Conservation (phyloP, 2,113 vertebrate genomes). For the Piprites chloris region DNA sequence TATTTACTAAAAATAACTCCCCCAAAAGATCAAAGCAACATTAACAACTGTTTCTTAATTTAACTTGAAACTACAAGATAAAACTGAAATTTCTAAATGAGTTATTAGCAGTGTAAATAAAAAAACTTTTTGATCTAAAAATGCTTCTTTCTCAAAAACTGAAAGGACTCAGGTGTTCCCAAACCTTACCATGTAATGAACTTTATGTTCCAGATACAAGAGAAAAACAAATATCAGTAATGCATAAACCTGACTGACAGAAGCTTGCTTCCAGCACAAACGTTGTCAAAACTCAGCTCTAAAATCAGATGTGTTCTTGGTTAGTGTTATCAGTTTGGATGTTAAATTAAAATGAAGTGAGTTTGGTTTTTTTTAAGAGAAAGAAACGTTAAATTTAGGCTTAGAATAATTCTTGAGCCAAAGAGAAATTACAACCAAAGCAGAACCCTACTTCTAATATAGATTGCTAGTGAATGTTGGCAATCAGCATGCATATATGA, state of each 20-base stretch:
- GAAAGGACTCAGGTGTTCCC: not conserved
- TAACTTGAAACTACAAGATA: not conserved
- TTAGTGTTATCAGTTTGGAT: not conserved
- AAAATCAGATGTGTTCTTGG: not conserved
- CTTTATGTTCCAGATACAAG: not conserved
- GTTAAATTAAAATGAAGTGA: not conserved
- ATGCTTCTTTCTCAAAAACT: not conserved
- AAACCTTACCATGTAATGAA: not conserved
- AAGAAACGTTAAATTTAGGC: not conserved
- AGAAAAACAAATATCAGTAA: not conserved
- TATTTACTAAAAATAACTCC: not conserved
- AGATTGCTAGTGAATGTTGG: not conserved
- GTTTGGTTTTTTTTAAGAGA: not conserved
- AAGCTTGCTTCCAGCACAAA: constrained; percentile 17
- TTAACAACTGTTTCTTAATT: not conserved
- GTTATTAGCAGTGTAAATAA: not conserved
- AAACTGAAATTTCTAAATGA: not conserved
- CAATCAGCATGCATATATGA: not conserved
- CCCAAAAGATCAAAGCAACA: not conserved
- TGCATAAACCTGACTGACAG: not conserved
- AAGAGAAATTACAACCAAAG: not conserved
- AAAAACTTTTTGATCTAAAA: not conserved
- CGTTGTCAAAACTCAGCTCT: not conserved
- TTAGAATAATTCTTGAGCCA: not conserved
- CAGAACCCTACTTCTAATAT: not conserved